Conservation (phyloP, 2,113 vertebrate species). For the Rhadina sibilatrix region DNA sequence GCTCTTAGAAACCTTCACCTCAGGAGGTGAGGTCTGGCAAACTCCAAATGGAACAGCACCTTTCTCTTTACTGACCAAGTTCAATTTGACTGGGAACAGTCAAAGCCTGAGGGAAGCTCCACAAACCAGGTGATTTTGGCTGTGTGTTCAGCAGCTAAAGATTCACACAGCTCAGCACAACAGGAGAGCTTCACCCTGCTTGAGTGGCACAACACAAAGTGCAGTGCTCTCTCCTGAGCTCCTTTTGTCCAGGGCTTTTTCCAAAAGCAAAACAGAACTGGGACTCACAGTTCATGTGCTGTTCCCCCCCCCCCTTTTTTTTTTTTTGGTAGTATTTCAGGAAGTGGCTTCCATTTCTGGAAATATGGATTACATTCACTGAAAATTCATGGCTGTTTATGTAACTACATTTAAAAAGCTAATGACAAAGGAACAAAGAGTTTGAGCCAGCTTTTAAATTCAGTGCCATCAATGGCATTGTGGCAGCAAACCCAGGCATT, state of each 20-base stretch:
- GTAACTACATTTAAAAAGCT: neutral
- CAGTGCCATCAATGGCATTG: neutral
- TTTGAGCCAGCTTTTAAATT: neutral
- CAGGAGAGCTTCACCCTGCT: neutral
- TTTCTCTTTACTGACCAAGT: neutral
- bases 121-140: neutral
- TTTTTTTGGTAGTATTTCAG: neutral
- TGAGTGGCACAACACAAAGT: neutral
- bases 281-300: neutral
- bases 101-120: neutral
- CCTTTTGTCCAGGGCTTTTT: neutral
- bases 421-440: neutral
- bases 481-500: neutral
- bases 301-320: no score
- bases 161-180: neutral
- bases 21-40: neutral
- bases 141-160: neutral
- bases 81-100: neutral
- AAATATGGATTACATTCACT: neutral
- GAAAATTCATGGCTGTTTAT: neutral
- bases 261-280: neutral
- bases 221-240: neutral
- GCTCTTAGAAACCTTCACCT: neutral
- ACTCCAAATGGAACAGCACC: neutral
- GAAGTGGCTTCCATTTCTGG: neutral